Evolutionary conservation across 2,113 vertebrate genomes (phyloP), one percentile per base, ranked within the genome.

Genomic region (Paedocypris sp.): DNA sequence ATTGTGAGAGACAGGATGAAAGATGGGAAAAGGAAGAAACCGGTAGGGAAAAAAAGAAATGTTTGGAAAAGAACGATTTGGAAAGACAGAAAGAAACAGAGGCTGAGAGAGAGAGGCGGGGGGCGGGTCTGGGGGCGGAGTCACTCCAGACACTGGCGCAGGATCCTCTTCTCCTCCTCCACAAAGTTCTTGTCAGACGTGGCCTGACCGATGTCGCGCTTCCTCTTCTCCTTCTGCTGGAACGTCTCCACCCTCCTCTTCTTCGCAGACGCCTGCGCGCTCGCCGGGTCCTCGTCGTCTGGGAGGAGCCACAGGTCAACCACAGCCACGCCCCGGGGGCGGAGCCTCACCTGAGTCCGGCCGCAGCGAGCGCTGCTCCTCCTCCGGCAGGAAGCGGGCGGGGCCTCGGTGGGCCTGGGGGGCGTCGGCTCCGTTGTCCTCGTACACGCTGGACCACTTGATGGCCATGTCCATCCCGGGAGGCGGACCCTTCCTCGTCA

Each of bases 371-470:
- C 42, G 35, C 36, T 56, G 84, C 64, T 82, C 86, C 35, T 82
- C 78, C 4, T 85, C 73, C 0, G 91, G 91, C 2, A 92, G 70
- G 57, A 89, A 87, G 9, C 10, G 76, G 12, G 88, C 85, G 0
- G 75, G 80, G 20, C 77, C 87, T 3, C 76, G 56, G 16, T 69
- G 74, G 7, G 77, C 70, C 25, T 85, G 82, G 0, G 94, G 93
- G 25, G 93, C 93, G 8, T 98, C 94, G 0, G 89, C 91, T 1
- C 94, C 94, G 5, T 97, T 97, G 83, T 98, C 93, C 66, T 97
- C 90, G 8, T 98, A 98, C 28, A 98, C 91, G 57, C 88, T 93
- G 62, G 94, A 98, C 93, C 94, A 97, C 61, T 96, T 98, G 29
- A 97, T 94, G 13, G 94, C 94, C 93, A 97, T 97, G 70, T 98